Conservation (phyloP, 2,888 invertebrate species). For the Coelinius sp. region DNA sequence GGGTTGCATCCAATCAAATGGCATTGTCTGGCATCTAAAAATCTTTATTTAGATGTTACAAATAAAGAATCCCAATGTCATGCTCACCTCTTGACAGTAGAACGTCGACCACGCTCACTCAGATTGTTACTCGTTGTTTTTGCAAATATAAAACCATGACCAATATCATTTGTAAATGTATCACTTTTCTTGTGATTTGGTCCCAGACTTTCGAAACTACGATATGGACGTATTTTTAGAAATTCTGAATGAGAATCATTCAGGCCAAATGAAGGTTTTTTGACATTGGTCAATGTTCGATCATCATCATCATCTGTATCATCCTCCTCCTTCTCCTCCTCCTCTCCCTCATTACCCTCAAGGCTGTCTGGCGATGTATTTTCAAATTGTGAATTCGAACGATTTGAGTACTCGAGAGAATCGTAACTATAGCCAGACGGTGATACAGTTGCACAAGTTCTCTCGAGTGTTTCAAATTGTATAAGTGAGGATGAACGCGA, state of each 20-base stretch:
- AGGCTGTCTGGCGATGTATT: slow-evolving; percentile 73
- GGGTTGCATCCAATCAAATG: slow-evolving; percentile 7
- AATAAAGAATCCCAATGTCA: slow-evolving; percentile 33
- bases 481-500: slow-evolving; percentile 86
- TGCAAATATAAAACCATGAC: slow-evolving; percentile 61
- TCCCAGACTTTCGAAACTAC: slow-evolving; percentile 73
- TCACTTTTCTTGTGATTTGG: slow-evolving; percentile 58
- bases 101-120: slow-evolving; percentile 49
- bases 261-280: slow-evolving; percentile 7
- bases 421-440: slow-evolving; percentile 73
- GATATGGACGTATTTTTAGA: slow-evolving; percentile 68
- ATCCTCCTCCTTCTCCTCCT: slow-evolving; percentile 63
- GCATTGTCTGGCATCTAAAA: slow-evolving; percentile 16
- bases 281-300: slow-evolving; percentile 1
- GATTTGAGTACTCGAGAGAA: slow-evolving; percentile 71
- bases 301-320: slow-evolving; percentile 32
- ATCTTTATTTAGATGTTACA: slow-evolving; percentile 18
- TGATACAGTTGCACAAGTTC: slow-evolving; percentile 75
- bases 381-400: slow-evolving; percentile 58
- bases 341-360: no score
- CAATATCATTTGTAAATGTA: slow-evolving; percentile 37
- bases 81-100: slow-evolving; percentile 48
- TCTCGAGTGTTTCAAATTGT: slow-evolving; percentile 88
- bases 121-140: slow-evolving; percentile 59
- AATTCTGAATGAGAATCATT: slow-evolving; percentile 47